These are phyloP conservation scores for Acrocephalus scirpaceus DNA, from an alignment of 2,797 vertebrate species.

Conservation along the genomic window DNA sequence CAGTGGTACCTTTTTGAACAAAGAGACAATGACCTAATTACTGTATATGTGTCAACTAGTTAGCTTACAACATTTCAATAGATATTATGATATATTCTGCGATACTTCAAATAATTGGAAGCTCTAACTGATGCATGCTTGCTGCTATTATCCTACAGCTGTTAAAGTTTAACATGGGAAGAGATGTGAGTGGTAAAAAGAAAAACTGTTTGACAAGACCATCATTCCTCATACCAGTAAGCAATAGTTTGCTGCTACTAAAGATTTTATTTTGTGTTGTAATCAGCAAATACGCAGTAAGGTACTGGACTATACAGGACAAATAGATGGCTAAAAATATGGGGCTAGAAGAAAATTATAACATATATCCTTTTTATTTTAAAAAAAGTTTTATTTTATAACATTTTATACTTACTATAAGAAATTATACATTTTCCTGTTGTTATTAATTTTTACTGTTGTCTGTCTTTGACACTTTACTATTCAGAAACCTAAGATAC, in stretches of 20 bases:
- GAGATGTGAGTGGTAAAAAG: slow-evolving; percentile 9
- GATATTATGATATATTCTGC: slow-evolving; percentile 36
- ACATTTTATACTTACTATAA: slow-evolving; percentile 71
- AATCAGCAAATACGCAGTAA: slow-evolving; percentile 45
- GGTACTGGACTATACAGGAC: slow-evolving; percentile 4
- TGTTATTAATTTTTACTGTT: slow-evolving; percentile 74
- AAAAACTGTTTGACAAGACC: neutral
- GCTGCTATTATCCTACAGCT: slow-evolving; percentile 41
- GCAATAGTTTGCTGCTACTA: slow-evolving; percentile 38
- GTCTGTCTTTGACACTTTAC: slow-evolving; percentile 64
- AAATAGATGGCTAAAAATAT: slow-evolving; percentile 47
- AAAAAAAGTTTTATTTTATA: slow-evolving; percentile 64
- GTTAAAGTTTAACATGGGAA: slow-evolving; percentile 27
- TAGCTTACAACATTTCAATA: slow-evolving; percentile 49
- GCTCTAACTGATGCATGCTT: slow-evolving; percentile 53
- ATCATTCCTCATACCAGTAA: slow-evolving; percentile 42
- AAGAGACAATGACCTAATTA: slow-evolving; percentile 27
- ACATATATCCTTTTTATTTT: slow-evolving; percentile 40
- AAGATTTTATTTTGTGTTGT: slow-evolving; percentile 44
- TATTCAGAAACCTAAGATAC: slow-evolving; percentile 39
- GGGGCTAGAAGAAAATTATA: slow-evolving; percentile 41
- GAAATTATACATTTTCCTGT: slow-evolving; percentile 65
- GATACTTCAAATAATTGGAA: slow-evolving; percentile 33
- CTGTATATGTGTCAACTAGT: neutral
- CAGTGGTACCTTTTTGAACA: slow-evolving; percentile 38